Conservation (phyloP, 1,140 invertebrate genomes). For the Bombyx mandarina region DNA sequence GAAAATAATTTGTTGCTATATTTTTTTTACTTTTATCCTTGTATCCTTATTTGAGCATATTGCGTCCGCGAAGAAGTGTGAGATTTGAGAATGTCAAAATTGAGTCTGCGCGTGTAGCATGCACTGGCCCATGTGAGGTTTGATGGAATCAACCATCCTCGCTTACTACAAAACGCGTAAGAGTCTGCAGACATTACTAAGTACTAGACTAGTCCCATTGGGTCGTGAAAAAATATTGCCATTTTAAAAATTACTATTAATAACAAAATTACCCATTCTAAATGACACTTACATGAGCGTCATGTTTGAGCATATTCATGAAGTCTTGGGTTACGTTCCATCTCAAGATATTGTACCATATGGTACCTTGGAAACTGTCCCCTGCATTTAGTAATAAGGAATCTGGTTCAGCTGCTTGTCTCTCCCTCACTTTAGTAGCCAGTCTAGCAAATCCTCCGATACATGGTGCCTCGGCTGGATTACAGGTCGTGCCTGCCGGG, state of each 20-base stretch:
- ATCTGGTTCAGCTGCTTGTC: constrained; percentile 67
- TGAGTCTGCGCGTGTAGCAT: too few species aligned
- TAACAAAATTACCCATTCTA: not conserved
- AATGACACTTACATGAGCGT: constrained; percentile 76
- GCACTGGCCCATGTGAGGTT: too few species aligned
- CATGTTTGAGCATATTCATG: constrained; percentile 79
- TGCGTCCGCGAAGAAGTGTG: too few species aligned
- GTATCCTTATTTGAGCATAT: too few species aligned
- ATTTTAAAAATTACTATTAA: not conserved
- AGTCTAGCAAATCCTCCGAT: constrained; percentile 79
- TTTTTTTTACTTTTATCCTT: too few species aligned
- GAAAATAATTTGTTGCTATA: constrained; percentile 15
- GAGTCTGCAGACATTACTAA: too few species aligned
- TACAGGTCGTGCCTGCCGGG: constrained; percentile 71
- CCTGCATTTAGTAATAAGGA: constrained; percentile 81
- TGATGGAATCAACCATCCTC: too few species aligned
- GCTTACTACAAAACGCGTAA: too few species aligned
- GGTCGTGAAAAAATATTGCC: too few species aligned
- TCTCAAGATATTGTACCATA: constrained; percentile 80
- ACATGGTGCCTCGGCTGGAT: constrained; percentile 50
- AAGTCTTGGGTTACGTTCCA: constrained; percentile 80
- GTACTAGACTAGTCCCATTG: too few species aligned
- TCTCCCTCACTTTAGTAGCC: constrained; percentile 61
- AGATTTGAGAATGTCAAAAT: too few species aligned
- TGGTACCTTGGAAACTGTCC: constrained; percentile 84